Evolutionary conservation across 53 echinoderm and acorn worm species (phyloP), one percentile per base, ranked within the genome.

Genomic region (Holothuria leucospilota): DNA sequence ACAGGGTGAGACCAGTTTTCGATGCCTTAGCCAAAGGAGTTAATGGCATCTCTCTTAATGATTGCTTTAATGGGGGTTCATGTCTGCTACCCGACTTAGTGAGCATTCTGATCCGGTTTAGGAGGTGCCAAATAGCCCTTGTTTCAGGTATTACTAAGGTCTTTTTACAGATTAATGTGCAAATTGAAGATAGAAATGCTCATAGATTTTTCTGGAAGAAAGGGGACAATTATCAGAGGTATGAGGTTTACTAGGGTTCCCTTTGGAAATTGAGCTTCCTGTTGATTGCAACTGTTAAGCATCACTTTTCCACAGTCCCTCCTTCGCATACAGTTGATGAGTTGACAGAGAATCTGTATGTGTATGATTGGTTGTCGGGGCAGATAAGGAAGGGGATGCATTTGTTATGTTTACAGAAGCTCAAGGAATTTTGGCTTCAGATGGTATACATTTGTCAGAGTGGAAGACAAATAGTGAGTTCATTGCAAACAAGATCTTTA

Each of bases 331-430:
- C 42, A 42, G 42, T 42, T 42, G 42, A 42, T 42, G 42, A 42
- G 9, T 42, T 42, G 9, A 42, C 5, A 29, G 70, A 70, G 26
- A 70, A 70, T 34, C 13, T 70, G 70, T 70, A 70, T 34, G 70
- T 70, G 38, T 10, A 70, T 70, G 70, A 70, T 70, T 70, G 70
- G 70, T 70, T 70, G 38, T 29, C 70, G 13, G 70, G 70, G 51
- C 29, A 49, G 75, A 20, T 39, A 18, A 74, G 16, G 75, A 74
- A 16, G 75, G 51, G 40, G 75, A 74, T 34, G 75, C 75, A 25
- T 46, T 49, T 74, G 20, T 18, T 6, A 52, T 40, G 20, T 70
- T 30, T 15, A 39, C 71, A 15, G 75, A 74, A 49, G 75, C 75
- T 16, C 40, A 41, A 40, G 75, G 51, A n/a, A 39, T 11, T 15